phyloP scores from a whole-genome alignment of 2,113 vertebrate genomes.

The Laticauda colubrina region DNA sequence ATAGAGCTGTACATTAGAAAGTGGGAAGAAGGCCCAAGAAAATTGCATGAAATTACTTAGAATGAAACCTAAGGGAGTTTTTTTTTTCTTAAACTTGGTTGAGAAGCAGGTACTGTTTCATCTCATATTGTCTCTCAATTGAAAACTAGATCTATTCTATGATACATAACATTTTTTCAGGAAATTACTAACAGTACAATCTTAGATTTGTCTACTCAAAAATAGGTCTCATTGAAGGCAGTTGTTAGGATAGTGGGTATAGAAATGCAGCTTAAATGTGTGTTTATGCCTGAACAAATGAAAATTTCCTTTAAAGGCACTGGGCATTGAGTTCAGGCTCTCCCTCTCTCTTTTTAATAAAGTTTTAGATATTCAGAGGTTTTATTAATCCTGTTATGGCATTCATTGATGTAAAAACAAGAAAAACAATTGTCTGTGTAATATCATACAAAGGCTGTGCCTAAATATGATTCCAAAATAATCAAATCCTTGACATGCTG shows the following conservation, averaged over 20 bases:
- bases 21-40: not conserved
- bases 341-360: not conserved
- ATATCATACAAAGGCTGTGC: not conserved
- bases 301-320: not conserved
- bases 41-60: not conserved
- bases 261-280: not conserved
- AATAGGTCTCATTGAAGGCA: not conserved
- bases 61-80: not conserved
- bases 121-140: not conserved
- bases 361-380: not conserved
- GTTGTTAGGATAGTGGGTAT: not conserved
- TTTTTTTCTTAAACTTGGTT: not conserved
- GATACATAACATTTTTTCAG: not conserved
- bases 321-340: not conserved
- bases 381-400: not conserved
- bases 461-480: not conserved
- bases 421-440: not conserved
- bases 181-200: not conserved
- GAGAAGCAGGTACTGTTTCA: not conserved
- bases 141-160: not conserved
- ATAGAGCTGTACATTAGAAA: not conserved
- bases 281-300: not conserved
- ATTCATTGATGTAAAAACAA: not conserved
- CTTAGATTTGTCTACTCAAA: not conserved
- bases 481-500: not conserved